These are phyloP conservation scores for Cactoblastis cactorum DNA, from an alignment of 2,888 invertebrate genomes.

Conservation along the genomic window DNA sequence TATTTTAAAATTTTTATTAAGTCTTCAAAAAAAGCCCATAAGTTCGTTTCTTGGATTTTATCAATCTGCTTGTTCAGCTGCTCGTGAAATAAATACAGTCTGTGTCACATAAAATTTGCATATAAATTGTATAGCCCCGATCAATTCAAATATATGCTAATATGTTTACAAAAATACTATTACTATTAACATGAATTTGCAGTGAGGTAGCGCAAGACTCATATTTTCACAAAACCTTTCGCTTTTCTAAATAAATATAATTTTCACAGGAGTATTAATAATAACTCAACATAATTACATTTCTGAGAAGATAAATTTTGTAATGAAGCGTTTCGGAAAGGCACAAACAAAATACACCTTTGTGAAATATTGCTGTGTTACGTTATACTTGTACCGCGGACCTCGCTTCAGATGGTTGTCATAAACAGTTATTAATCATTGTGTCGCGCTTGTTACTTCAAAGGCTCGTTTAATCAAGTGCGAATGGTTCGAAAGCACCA, in stretches of 20 bases:
- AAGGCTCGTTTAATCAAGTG: conserved; percentile 71
- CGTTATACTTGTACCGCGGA: conserved; percentile 25
- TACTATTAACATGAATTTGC: conserved; percentile 3
- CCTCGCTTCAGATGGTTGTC: conserved; percentile 53
- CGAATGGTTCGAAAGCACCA: conserved; percentile 62
- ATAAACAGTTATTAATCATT: conserved; percentile 70
- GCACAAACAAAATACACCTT: conserved; percentile 6
- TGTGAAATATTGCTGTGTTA: conserved; percentile 15
- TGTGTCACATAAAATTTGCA: conserved; percentile 10
- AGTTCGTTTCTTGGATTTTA: neutral
- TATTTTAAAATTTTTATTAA: too few relatives aligned
- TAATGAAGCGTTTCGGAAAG: conserved; percentile 8
- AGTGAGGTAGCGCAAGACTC: neutral
- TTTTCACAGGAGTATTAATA: neutral
- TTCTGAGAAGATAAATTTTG: neutral
- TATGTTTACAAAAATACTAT: conserved; percentile 8
- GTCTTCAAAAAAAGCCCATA: neutral
- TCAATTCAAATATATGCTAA: conserved; percentile 9
- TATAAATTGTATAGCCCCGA: conserved; percentile 8
- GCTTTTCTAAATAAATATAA: neutral
- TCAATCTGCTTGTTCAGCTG: conserved; percentile 9
- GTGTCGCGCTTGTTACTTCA: conserved; percentile 59
- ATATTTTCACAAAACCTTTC: neutral
- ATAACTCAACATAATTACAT: neutral
- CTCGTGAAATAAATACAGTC: conserved; percentile 11